Base-by-base conservation (phyloP, 2,113 vertebrate species). In the Ifrita kowaldi region DNA sequence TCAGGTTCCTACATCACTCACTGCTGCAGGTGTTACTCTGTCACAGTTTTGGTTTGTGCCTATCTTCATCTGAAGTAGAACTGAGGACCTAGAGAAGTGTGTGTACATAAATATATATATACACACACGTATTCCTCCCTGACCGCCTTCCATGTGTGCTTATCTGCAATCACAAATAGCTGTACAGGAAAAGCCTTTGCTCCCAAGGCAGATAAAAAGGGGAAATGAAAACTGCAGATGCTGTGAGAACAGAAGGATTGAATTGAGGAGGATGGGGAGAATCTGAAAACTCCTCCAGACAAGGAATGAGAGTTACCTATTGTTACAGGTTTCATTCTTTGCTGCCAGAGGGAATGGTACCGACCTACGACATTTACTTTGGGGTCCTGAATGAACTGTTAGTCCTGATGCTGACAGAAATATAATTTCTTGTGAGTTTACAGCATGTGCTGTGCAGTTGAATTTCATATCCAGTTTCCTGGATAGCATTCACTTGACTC, bases 281-380 rank as follows among this genome's bases (percentile, higher is more conserved):
- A 41, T 75, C 41, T 81, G 52, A 33, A 60, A 71, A 59, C 32
- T 71, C 47, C 8, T 17, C 37, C 35, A 60, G 65, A 39, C 1
- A 1, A 80, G 39, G 27, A 65, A 7, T 62, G 47, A 53, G 37
- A 42, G 13, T 70, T 80, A 18, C 7, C 11, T 73, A 0, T 44
- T 87, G 55, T 13, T 63, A 21, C 5, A 9, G 15, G 26, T n/a
- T 81, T 64, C 4, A 2, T 37, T 71, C 8, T 57, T 49, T 22
- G 22, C 33, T 63, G 26, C 33, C 1, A 0, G 35, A 42, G 42
- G 4, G 5, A 13, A 26, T 1, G 3, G 11, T 63, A 3, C 42
- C 80, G 59, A 37, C 67, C 75, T 57, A 8, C 0, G 1, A 44
- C 4, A 23, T 35, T 93, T 65, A 5, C 30, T 65, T 53, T 35